phyloP scores from a whole-genome alignment of 2,888 invertebrate genomes.

The Drosophila rubida region DNA sequence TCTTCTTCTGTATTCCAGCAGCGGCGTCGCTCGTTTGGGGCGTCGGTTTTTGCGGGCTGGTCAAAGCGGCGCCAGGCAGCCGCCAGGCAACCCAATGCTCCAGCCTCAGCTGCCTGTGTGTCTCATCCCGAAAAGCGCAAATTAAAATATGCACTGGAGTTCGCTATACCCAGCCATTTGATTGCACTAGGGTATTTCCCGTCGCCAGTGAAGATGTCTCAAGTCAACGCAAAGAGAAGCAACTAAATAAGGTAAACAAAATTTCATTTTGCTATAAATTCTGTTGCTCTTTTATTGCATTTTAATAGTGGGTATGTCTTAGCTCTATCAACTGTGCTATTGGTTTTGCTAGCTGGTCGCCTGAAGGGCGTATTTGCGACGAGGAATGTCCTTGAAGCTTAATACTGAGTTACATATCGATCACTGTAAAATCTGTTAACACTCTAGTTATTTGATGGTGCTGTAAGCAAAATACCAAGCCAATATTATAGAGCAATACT shows the following conservation, averaged over 20 bases:
- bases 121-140: conserved; percentile 30
- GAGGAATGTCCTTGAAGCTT: conserved; percentile 38
- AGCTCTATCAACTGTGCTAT: neutral
- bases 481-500: too few species aligned
- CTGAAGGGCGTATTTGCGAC: neutral
- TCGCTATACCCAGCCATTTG: conserved; percentile 20
- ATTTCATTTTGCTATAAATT: too few species aligned
- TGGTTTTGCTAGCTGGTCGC: neutral
- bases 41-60: conserved; percentile 61
- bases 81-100: conserved; percentile 56
- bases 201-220: too few species aligned
- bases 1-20: conserved; percentile 45
- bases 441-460: conserved; percentile 12
- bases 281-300: too few species aligned
- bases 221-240: too few species aligned
- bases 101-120: conserved; percentile 26
- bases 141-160: conserved; percentile 66
- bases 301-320: conserved; percentile 11
- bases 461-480: conserved; percentile 6
- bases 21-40: conserved; percentile 59
- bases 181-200: neutral
- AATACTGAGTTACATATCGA: neutral
- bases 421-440: conserved; percentile 13
- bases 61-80: conserved; percentile 71
- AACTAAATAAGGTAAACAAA: too few species aligned